Percentiles rank a stretch among this genome's conserved stretches.
Evolutionary conservation across 2,113 vertebrate species (phyloP).

Genomic region (Zosterops japonicus): DNA sequence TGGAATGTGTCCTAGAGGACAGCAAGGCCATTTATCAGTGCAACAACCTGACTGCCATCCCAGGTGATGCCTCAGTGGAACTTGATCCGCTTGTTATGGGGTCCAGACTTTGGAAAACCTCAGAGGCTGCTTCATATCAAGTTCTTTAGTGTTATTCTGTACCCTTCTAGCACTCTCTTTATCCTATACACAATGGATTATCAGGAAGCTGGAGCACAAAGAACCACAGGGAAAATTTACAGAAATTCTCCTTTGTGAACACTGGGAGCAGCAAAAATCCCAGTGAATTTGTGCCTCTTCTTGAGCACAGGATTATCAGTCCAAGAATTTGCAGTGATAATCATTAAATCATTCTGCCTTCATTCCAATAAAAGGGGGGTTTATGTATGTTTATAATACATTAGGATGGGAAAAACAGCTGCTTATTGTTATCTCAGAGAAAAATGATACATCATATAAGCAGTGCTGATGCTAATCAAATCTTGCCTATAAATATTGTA

Average conservation of each 20-base stretch:
- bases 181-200: neutral
- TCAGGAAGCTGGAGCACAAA: neutral
- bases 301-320: neutral
- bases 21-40: neutral
- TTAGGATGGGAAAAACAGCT: neutral
- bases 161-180: neutral
- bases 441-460: neutral
- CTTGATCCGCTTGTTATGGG: fast-evolving
- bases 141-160: neutral
- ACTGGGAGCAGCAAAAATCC: neutral
- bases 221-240: neutral
- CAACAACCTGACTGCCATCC: neutral
- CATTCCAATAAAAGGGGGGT: neutral
- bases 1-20: neutral
- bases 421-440: neutral
- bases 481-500: neutral
- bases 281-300: neutral
- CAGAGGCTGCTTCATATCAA: neutral
- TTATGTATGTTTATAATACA: neutral
- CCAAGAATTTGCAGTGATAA: neutral
- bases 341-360: neutral
- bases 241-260: neutral
- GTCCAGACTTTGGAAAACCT: neutral
- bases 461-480: neutral
- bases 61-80: neutral